These are phyloP conservation scores for Amniataba percoides DNA, from an alignment of 2,797 vertebrate species.

Conservation along the genomic window DNA sequence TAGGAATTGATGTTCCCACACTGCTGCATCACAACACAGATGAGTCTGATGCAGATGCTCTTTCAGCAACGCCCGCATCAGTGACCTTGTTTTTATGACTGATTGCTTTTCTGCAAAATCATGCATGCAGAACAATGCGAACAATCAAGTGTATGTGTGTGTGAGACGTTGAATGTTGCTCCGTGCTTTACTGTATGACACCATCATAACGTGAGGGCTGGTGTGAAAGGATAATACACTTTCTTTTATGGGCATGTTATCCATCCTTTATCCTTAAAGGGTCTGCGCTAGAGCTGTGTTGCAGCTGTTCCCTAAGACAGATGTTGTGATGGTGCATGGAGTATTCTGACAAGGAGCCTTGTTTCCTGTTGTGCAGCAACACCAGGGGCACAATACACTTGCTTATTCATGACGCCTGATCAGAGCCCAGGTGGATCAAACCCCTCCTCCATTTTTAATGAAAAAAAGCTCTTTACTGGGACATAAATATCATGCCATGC, in stretches of 20 bases:
- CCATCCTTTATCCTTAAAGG: conserved; percentile 9
- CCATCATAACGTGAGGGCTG: neutral
- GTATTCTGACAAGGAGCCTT: conserved; percentile 43
- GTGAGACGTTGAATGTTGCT: neutral
- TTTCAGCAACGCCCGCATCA: conserved; percentile 28
- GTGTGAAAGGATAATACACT: neutral
- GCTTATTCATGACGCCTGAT: conserved; percentile 70
- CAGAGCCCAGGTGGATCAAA: conserved; percentile 70
- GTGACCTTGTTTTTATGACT: conserved; percentile 58
- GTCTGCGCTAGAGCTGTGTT: conserved; percentile 6
- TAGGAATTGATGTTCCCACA: conserved; percentile 38
- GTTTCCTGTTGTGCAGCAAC: conserved; percentile 46
- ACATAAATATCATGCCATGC: conserved; percentile 59
- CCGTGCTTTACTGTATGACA: conserved; percentile 16
- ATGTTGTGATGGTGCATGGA: conserved; percentile 39
- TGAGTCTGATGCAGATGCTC: conserved; percentile 50
- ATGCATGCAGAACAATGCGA: conserved; percentile 29
- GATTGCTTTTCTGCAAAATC: conserved; percentile 44
- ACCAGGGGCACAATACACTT: conserved; percentile 38
- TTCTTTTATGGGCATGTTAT: neutral
- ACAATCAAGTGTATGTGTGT: conserved; percentile 8
- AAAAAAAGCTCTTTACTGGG: conserved; percentile 42
- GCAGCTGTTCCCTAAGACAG: conserved; percentile 43
- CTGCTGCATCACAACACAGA: conserved; percentile 38
- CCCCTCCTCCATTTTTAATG: conserved; percentile 68